phyloP scores from a whole-genome alignment of 2,888 invertebrate species.

The Cantharis nigra region DNA sequence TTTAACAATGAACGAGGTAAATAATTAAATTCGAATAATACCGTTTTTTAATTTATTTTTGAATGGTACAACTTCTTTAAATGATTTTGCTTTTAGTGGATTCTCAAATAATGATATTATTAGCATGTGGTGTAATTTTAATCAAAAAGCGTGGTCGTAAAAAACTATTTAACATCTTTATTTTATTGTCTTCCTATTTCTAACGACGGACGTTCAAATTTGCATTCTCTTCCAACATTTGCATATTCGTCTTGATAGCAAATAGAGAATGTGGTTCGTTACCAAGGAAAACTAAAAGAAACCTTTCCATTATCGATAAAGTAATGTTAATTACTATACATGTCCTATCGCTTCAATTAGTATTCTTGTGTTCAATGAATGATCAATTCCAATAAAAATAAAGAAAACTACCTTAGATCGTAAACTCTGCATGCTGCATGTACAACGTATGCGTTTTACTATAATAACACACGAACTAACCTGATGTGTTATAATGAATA shows the following conservation, averaged over 20 bases:
- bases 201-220: neutral
- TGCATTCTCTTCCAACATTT: neutral
- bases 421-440: neutral
- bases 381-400: neutral
- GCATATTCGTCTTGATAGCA: neutral
- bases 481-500: neutral
- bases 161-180: slow-evolving; percentile 6
- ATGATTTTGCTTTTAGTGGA: neutral
- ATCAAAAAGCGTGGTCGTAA: neutral
- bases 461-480: neutral
- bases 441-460: neutral
- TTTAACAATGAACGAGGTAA: slow-evolving; percentile 12
- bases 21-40: neutral
- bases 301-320: neutral
- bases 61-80: neutral
- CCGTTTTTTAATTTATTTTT: neutral
- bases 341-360: neutral
- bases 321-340: neutral
- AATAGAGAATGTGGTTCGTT: neutral
- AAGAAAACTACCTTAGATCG: neutral
- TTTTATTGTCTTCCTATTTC: neutral
- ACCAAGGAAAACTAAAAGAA: neutral
- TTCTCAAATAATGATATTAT: neutral
- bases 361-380: neutral
- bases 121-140: neutral